Percentiles rank a stretch among this genome's conserved stretches.
Conservation (phyloP, 2,113 vertebrate species). For the Bubo scandiacus region DNA sequence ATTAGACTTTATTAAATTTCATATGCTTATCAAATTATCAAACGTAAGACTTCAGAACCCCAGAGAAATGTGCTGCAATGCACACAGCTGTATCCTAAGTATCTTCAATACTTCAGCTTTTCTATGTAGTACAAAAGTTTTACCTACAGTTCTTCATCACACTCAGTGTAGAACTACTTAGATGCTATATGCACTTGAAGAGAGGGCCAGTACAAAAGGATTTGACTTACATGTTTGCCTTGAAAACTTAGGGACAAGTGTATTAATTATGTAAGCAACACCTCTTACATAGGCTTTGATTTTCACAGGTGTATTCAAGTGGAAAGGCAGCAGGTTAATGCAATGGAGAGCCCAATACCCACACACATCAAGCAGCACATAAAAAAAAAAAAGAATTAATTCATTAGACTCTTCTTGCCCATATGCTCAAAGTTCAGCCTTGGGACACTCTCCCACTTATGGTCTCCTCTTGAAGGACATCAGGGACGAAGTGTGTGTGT, state of each 20-base stretch:
- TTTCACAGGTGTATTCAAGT: not conserved
- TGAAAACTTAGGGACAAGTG: not conserved
- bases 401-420: not conserved
- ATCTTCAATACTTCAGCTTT: not conserved
- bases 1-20: constrained; percentile 72
- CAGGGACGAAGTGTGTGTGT: not conserved
- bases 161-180: not conserved
- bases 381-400: not conserved
- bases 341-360: not conserved
- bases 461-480: not conserved
- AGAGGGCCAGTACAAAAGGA: not conserved
- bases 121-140: not conserved
- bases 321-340: not conserved
- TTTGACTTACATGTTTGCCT: accelerated
- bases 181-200: not conserved
- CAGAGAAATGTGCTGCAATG: constrained; percentile 1
- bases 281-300: not conserved
- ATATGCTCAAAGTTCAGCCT: not conserved
- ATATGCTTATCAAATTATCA: constrained; percentile 66
- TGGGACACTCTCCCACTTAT: not conserved
- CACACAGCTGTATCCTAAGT: not conserved
- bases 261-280: not conserved
- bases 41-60: not conserved
- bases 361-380: not conserved
- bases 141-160: not conserved